Evolutionary conservation across 1,140 invertebrate species (phyloP).

Genomic region (Andrena cerasifolii): DNA sequence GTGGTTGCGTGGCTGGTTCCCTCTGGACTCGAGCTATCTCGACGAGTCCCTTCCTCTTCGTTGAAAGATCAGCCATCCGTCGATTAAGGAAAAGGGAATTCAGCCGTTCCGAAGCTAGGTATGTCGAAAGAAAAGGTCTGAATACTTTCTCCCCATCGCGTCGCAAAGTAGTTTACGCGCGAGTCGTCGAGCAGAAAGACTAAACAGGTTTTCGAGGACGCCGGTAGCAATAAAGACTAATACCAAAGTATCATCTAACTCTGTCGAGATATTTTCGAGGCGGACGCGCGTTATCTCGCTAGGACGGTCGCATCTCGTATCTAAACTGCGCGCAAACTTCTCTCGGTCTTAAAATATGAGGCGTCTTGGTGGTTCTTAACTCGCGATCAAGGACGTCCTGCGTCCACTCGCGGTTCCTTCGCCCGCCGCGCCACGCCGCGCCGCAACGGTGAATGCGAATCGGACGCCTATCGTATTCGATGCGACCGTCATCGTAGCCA

Average conservation of each 20-base stretch:
- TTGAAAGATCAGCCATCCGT: neutral
- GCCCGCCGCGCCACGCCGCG: conserved; percentile 27
- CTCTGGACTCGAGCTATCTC: no score
- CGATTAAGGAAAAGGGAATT: no score
- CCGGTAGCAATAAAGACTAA: conserved; percentile 68
- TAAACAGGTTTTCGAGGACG: conserved; percentile 64
- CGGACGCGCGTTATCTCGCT: conserved; percentile 60
- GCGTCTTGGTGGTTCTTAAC: conserved; percentile 62
- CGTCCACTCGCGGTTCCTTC: conserved; percentile 43
- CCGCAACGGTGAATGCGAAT: conserved; percentile 22
- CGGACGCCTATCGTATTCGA: conserved; percentile 56
- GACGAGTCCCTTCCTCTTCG: neutral
- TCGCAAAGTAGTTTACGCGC: conserved; percentile 50
- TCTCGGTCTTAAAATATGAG: conserved; percentile 63
- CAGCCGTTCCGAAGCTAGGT: neutral
- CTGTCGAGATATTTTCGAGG: conserved; percentile 61
- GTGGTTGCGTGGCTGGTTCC: neutral
- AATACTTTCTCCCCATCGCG: conserved; percentile 41
- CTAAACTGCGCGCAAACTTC: conserved; percentile 62
- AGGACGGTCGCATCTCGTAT: conserved; percentile 60
- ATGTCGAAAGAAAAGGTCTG: conserved; percentile 31
- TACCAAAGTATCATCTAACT: conserved; percentile 64
- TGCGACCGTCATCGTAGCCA: no score
- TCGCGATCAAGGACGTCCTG: conserved; percentile 63
- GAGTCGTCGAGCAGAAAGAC: conserved; percentile 50